These are phyloP conservation scores for Lipotes vexillifer DNA, from an alignment of 2,113 vertebrate genomes.

Conservation along the genomic window DNA sequence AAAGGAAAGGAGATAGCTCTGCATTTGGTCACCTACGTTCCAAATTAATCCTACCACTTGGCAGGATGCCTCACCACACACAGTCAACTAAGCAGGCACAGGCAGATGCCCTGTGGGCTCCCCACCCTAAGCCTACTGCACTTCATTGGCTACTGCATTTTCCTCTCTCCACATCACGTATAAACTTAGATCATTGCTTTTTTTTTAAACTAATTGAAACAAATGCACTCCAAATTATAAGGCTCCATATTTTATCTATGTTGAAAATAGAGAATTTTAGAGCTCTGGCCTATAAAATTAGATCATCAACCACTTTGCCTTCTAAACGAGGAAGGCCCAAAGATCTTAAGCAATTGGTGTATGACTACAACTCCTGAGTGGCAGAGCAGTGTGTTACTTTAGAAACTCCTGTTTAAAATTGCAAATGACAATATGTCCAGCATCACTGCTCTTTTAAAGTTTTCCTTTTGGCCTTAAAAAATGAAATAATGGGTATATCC, in stretches of 20 bases:
- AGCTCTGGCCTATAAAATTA: not conserved
- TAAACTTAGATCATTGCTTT: not conserved
- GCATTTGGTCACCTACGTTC: slow-evolving; percentile 48
- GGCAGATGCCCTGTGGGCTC: not conserved
- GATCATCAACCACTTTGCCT: not conserved
- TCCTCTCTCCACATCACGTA: not conserved
- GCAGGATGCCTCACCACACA: slow-evolving; percentile 13
- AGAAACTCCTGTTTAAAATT: not conserved
- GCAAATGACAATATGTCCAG: not conserved
- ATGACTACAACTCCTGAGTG: not conserved
- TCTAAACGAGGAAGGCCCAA: not conserved
- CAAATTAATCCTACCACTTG: slow-evolving; percentile 54
- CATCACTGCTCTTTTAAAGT: not conserved
- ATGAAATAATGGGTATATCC: not conserved
- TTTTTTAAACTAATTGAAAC: not conserved
- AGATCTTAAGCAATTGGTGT: not conserved
- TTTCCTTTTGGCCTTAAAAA: not conserved
- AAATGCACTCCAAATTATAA: not conserved
- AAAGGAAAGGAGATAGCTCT: slow-evolving; percentile 41
- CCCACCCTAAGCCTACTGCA: not conserved
- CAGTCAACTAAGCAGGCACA: not conserved
- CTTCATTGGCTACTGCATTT: not conserved
- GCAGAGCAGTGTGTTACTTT: not conserved
- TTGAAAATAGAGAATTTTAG: not conserved
- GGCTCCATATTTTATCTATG: not conserved